Evolutionary conservation across 2,888 invertebrate species (phyloP).

Genomic region (Scaeva pyrastri): DNA sequence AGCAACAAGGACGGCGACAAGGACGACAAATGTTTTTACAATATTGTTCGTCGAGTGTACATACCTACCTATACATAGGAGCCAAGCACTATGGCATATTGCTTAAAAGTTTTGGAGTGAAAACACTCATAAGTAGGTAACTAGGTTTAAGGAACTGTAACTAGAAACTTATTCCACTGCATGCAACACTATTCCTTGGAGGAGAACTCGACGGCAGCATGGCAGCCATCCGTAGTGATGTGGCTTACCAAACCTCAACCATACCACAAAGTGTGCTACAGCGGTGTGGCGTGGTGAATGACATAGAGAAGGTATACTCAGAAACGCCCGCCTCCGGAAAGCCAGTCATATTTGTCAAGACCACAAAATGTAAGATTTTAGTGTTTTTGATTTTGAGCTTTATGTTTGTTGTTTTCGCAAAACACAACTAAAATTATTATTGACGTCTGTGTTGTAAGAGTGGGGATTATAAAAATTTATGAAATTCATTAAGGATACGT

Average conservation of each 20-base stretch:
- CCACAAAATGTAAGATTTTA: neutral
- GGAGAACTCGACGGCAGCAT: neutral
- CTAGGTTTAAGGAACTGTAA: constrained; percentile 66
- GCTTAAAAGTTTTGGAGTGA: constrained; percentile 54
- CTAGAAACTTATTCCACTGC: constrained; percentile 16
- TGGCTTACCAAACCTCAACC: neutral
- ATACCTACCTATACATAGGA: too few relatives aligned
- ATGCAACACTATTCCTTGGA: neutral
- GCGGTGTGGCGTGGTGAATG: too few relatives aligned
- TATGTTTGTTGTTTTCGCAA: neutral
- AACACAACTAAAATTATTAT: neutral
- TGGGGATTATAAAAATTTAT: too few relatives aligned
- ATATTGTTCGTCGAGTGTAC: neutral
- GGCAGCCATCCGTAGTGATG: neutral
- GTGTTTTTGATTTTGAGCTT: neutral
- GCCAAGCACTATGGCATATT: neutral
- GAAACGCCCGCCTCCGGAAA: too few relatives aligned
- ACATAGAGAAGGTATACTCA: too few relatives aligned
- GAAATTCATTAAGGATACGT: too few relatives aligned
- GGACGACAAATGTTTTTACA: neutral
- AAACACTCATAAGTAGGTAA: constrained; percentile 70
- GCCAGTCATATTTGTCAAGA: neutral
- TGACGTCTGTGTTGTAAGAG: too few relatives aligned
- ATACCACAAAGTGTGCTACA: neutral
- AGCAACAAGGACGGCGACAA: neutral